Evolutionary conservation across 2,888 invertebrate genomes (phyloP), one percentile per base, ranked within the genome.

Genomic region (Eubasilissa splendida): DNA sequence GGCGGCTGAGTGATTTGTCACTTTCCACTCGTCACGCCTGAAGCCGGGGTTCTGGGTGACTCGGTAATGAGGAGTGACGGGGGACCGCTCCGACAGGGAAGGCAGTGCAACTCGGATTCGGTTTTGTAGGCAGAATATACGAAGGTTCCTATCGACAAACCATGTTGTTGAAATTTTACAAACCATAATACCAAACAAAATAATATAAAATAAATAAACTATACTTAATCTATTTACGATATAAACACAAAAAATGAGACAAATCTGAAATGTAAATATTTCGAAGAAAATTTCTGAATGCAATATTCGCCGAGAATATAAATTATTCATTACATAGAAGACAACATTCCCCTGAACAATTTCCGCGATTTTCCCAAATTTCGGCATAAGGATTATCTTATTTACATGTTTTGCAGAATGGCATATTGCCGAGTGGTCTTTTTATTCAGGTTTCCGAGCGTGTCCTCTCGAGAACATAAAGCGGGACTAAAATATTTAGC

Each of bases 401-500:
- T 82, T 82, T 82, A 82, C 80, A 82, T 82, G 77, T 82, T 77
- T 54, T 22, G 60, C 14, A 58, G 79, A 42, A 58, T 56, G 63
- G 31, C 68, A 66, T 22, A 71, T 60, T 78, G 65, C 74, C 73
- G 74, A 73, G 63, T 63, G 73, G 79, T 63, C 59, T 79, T 74
- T 74, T 59, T 77, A 65, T 79, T 74, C 79, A 58, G 66, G 77
- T 81, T 81, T 81, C 77, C 22, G 78, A 66, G 80, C 82, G 80
- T 74, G 74, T 75, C 77, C 80, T 82, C 77, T 77, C 80, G 53
- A 42, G 80, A 80, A 82, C 80, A 66, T 82, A 82, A 82, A 81
- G 79, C 75, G 65, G 53, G 66, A 83, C 81, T 83, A 83, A 83
- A 83, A 83, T 83, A 83, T 83, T 83, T 83, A 83, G 83, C 83